Evolutionary conservation across 2,888 invertebrate genomes (phyloP).

Genomic region (Pantelozetes paolii): DNA sequence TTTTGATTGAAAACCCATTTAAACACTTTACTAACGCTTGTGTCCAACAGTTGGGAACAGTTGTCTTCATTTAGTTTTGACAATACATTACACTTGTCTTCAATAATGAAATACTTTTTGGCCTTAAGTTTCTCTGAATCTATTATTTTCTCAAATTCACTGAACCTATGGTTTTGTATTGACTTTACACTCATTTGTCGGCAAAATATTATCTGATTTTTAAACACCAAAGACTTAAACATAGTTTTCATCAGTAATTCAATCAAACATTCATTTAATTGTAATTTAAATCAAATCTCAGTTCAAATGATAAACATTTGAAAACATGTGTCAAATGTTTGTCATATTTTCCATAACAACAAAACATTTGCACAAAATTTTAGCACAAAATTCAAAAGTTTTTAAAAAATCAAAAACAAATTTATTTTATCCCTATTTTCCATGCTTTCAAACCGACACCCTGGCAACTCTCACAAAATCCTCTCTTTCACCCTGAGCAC

Average conservation of each 20-base stretch:
- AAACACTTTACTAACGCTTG: background rate
- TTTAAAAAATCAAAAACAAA: too few species aligned
- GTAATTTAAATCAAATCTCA: background rate
- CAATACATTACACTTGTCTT: conserved; percentile 24
- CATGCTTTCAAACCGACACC: too few species aligned
- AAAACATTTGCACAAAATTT: too few species aligned
- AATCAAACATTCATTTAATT: background rate
- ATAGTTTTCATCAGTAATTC: background rate
- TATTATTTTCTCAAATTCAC: conserved; percentile 20
- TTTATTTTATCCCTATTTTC: too few species aligned
- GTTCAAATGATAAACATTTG: too few species aligned
- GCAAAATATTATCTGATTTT: background rate
- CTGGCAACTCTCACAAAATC: too few species aligned
- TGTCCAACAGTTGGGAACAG: background rate
- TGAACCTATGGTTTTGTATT: background rate
- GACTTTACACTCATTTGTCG: background rate
- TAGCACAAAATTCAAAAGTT: too few species aligned
- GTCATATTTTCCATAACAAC: too few species aligned
- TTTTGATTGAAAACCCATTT: conserved; percentile 1
- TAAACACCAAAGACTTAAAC: background rate
- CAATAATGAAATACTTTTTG: conserved; percentile 17
- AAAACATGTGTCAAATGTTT: too few species aligned
- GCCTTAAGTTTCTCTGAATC: conserved; percentile 28
- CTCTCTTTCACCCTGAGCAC: too few species aligned
- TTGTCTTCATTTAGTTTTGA: background rate